Conservation (phyloP, 2,113 vertebrate species). For the Pelecanoides urinatrix region DNA sequence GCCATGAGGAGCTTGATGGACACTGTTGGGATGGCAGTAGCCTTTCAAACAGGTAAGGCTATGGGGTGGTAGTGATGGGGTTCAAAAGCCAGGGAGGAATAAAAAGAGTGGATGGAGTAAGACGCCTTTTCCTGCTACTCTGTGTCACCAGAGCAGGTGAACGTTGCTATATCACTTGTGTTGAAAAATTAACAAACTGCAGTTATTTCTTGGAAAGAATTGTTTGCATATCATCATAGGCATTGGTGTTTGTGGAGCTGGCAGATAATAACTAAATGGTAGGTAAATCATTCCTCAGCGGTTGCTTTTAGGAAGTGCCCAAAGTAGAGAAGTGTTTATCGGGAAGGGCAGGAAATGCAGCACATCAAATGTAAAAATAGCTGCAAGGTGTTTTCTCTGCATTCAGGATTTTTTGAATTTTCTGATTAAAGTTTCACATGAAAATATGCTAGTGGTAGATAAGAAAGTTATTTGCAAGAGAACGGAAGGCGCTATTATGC, state of each 20-base stretch:
- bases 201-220: neutral
- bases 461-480: conserved; percentile 43
- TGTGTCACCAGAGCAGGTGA: neutral
- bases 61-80: fast-evolving
- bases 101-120: neutral
- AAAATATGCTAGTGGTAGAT: conserved; percentile 45
- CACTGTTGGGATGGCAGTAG: fast-evolving
- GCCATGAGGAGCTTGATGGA: neutral
- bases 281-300: conserved; percentile 3
- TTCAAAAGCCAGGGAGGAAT: neutral
- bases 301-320: conserved; percentile 8
- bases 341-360: neutral
- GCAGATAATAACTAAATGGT: neutral
- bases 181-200: neutral
- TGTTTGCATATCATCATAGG: neutral
- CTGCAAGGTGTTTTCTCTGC: conserved; percentile 34
- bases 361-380: conserved; percentile 34
- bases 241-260: neutral
- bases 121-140: neutral
- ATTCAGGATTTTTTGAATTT: conserved; percentile 13
- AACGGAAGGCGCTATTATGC: neutral
- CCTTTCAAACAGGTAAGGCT: neutral
- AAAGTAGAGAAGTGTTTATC: neutral
- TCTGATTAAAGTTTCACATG: conserved; percentile 42
- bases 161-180: neutral